Evolutionary conservation across 2,113 vertebrate genomes (phyloP).

Genomic region (Cnemophilus loriae): DNA sequence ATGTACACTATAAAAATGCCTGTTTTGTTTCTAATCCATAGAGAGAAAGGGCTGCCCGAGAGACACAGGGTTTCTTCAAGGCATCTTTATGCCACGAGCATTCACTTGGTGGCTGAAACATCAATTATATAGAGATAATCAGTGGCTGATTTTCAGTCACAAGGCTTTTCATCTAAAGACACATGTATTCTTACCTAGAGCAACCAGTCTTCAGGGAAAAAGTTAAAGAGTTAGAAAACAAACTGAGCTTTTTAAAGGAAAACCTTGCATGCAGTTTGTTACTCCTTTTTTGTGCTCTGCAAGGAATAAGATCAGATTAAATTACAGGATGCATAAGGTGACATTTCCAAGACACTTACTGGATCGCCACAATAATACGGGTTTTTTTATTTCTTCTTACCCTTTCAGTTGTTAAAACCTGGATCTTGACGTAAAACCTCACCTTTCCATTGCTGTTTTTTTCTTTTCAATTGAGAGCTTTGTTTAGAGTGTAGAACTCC

Average conservation of each 20-base stretch:
- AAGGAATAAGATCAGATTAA: constrained; percentile 1
- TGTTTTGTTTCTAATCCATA: constrained; percentile 5
- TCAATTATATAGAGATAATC: constrained; percentile 13
- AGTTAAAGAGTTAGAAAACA: background rate
- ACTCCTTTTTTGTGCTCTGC: background rate
- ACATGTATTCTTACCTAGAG: background rate
- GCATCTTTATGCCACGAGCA: background rate
- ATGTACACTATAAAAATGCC: background rate
- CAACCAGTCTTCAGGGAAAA: background rate
- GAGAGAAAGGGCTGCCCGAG: background rate
- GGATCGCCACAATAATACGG: background rate
- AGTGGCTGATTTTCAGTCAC: constrained; percentile 26
- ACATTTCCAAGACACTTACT: background rate
- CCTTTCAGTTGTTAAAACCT: background rate
- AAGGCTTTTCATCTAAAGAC: background rate
- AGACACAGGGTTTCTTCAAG: background rate
- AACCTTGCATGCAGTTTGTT: background rate
- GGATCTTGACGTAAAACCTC: background rate
- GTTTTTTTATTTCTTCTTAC: background rate
- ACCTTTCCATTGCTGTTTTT: background rate
- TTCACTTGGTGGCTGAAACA: constrained; percentile 24
- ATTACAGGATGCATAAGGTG: background rate
- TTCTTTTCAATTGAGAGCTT: background rate
- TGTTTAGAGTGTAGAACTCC: background rate
- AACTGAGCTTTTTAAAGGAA: background rate